Conservation (phyloP, 1,140 invertebrate genomes). For the Drosophila lini region DNA sequence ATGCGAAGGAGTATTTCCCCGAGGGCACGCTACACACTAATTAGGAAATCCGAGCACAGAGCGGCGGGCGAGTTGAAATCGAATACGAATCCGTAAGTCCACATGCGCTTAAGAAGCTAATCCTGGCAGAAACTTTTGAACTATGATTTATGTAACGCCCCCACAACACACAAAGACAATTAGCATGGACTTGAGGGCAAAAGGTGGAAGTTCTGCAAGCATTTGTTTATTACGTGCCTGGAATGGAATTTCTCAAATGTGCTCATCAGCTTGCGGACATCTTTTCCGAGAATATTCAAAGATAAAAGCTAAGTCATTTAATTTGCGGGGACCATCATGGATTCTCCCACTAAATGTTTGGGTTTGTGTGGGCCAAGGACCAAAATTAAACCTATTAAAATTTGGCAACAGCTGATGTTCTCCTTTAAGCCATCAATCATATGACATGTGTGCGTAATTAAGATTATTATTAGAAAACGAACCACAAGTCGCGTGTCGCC, state of each 20-base stretch:
- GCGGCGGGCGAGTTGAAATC: constrained; percentile 29
- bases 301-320: constrained; percentile 51
- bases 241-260: constrained; percentile 64
- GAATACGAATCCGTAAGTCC: constrained; percentile 27
- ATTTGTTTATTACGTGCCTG: constrained; percentile 69
- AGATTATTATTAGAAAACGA: constrained; percentile 7
- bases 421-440: constrained; percentile 52
- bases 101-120: constrained; percentile 70
- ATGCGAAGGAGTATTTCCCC: constrained; percentile 27
- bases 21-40: constrained; percentile 60
- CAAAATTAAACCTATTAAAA: constrained; percentile 42
- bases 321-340: constrained; percentile 24
- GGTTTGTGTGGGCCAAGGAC: background rate
- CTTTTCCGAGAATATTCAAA: constrained; percentile 22
- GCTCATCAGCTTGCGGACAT: constrained; percentile 30
- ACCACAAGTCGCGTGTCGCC: constrained; percentile 26
- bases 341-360: background rate
- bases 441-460: constrained; percentile 45
- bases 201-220: constrained; percentile 61
- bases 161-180: constrained; percentile 49
- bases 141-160: constrained; percentile 73
- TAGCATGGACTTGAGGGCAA: constrained; percentile 35
- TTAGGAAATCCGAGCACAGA: constrained; percentile 67
- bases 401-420: constrained; percentile 17
- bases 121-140: constrained; percentile 76